Evolutionary conservation across 2,888 invertebrate genomes (phyloP), one percentile per base, ranked within the genome.

Genomic region (Zele albiditarsus): DNA sequence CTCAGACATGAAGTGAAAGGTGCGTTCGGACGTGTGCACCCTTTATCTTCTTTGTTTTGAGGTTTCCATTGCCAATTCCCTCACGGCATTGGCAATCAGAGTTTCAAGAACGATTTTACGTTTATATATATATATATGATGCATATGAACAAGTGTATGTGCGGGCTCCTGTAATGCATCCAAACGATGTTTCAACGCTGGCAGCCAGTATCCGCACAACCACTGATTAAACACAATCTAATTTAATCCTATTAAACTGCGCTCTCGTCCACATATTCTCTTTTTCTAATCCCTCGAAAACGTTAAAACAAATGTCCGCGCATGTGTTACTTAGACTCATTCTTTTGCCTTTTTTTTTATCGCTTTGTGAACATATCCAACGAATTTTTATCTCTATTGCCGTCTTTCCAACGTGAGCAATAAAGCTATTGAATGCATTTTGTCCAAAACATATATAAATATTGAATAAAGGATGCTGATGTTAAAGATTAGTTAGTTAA

Each of bases 181-280:
- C 78, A 82, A 84, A 82, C 60, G 42, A 71, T 71, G 38, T 42
- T 60, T 58, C 42, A 42, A 16, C 42, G 33, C 46, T 33, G 23
- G 12, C 14, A 5, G 16, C 28, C 14, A 33, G 16, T 38, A 28
- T 23, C 73, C 77, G 53, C 20, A 75, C 73, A 77, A 68, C 78
- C 77, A 73, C 79, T 79, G 81, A 82, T 84, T 85, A 82, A 84
- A 85, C 82, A 81, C 81, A 81, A 83, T 83, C 83, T 83, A 82
- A 83, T 84, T 83, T 82, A 84, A 86, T 85, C 84, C 82, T 80
- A 83, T 86, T 80, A 83, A 84, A 82, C 66, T 46, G 16, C 16
- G 25, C 31, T 12, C 12, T 28, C 42, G 42, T 62, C 46, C n/a
- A 20, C 77, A 28, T 66, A 62, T 68, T 38, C 66, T 73, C 65